Conservation (phyloP, 2,888 invertebrate species). For the Drosophila helvetica region DNA sequence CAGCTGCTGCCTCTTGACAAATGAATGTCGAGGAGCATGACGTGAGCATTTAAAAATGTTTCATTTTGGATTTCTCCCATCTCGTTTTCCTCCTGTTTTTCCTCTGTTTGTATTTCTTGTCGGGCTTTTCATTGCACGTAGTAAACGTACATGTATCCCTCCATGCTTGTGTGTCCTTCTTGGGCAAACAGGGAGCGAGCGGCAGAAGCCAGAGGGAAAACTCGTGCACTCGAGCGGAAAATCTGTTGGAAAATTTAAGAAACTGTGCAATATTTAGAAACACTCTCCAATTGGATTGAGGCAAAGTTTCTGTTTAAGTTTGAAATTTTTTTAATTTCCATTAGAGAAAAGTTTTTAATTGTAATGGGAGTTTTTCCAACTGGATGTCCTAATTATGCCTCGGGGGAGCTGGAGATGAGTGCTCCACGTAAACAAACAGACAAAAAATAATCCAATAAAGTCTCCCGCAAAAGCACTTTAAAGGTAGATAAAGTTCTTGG, state of each 20-base stretch:
- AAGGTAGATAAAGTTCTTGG: background rate
- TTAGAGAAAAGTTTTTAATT: conserved; percentile 14
- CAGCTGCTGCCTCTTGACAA: conserved; percentile 64
- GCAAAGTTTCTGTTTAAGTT: conserved; percentile 18
- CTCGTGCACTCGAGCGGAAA: conserved; percentile 29
- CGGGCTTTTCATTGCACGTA: conserved; percentile 27
- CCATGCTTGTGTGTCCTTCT: conserved; percentile 11
- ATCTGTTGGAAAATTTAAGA: conserved; percentile 29
- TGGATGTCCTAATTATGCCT: conserved; percentile 1
- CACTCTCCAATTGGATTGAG: background rate
- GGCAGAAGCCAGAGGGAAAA: background rate
- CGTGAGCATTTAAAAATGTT: conserved; percentile 61
- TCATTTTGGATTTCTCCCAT: conserved; percentile 11
- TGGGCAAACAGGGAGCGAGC: conserved; percentile 18
- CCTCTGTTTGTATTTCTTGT: conserved; percentile 26
- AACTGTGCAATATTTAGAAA: conserved; percentile 12
- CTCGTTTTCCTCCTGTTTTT: conserved; percentile 20
- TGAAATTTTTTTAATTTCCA: conserved; percentile 14
- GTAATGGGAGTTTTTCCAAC: background rate
- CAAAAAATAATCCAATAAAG: background rate
- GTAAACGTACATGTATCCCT: background rate
- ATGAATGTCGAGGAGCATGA: conserved; percentile 71
- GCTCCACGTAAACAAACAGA: no score
- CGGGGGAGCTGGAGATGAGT: no score
- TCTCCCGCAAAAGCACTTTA: background rate